phyloP scores from a whole-genome alignment of 2,888 invertebrate genomes.

The Tribolium freemani region DNA sequence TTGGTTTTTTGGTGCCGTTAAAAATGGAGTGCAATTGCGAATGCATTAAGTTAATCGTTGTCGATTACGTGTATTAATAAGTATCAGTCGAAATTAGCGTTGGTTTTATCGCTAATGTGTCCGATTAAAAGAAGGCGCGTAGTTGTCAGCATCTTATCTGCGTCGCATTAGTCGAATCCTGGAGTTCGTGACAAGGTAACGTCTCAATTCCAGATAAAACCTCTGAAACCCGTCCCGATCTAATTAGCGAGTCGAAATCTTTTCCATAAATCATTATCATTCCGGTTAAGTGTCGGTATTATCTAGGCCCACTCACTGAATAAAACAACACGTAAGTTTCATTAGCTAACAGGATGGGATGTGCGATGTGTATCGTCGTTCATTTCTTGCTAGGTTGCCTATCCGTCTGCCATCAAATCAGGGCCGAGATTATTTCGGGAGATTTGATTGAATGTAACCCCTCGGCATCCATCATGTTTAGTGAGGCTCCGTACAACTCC shows the following conservation, averaged over 20 bases:
- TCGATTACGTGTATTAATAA: slow-evolving; percentile 38
- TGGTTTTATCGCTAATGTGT: slow-evolving; percentile 47
- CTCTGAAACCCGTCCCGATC: slow-evolving; percentile 39
- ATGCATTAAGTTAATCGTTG: slow-evolving; percentile 31
- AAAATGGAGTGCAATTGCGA: slow-evolving; percentile 1
- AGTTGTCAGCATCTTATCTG: slow-evolving; percentile 48
- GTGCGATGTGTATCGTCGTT: slow-evolving; percentile 17
- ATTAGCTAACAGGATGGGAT: slow-evolving; percentile 38
- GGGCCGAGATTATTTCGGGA: slow-evolving; percentile 58
- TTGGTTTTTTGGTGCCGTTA: background rate
- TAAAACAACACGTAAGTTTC: slow-evolving; percentile 40
- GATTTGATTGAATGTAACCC: slow-evolving; percentile 62
- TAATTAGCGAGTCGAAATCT: slow-evolving; percentile 34
- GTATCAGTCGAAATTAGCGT: slow-evolving; percentile 37
- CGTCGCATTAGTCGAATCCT: slow-evolving; percentile 47
- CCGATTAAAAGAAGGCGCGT: slow-evolving; percentile 49
- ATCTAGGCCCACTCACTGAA: slow-evolving; percentile 37
- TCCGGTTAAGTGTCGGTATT: slow-evolving; percentile 38
- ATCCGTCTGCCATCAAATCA: slow-evolving; percentile 58
- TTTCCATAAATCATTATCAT: slow-evolving; percentile 49
- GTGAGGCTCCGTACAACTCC: slow-evolving; percentile 59
- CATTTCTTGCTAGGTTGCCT: slow-evolving; percentile 43
- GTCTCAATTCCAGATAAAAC: slow-evolving; percentile 51
- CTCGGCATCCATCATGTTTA: slow-evolving; percentile 62
- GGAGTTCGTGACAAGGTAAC: slow-evolving; percentile 31